phyloP scores from a whole-genome alignment of 2,888 invertebrate genomes.

The Heliconius ismenius region DNA sequence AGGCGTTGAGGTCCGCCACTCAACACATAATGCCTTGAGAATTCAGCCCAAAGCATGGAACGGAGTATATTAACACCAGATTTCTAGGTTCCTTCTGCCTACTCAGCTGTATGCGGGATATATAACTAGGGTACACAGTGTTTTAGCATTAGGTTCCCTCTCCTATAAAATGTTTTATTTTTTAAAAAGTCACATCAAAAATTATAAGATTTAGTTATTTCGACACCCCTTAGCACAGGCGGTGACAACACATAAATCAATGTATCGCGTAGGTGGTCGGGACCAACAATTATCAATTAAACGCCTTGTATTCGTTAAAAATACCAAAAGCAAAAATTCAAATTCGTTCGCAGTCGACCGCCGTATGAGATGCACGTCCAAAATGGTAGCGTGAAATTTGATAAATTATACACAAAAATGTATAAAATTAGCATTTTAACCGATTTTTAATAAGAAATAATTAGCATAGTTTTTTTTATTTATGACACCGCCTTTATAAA shows the following conservation, averaged over 20 bases:
- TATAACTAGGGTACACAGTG: too few species aligned
- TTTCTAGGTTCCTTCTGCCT: not conserved
- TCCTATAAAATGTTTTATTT: not conserved
- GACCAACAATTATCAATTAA: slow-evolving; percentile 76
- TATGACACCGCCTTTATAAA: not conserved
- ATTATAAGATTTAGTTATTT: not conserved
- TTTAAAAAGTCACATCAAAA: not conserved
- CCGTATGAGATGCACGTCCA: slow-evolving; percentile 53
- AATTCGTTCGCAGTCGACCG: slow-evolving; percentile 60
- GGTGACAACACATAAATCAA: slow-evolving; percentile 71
- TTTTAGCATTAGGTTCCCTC: too few species aligned
- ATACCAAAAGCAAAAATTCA: slow-evolving; percentile 57
- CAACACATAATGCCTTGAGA: too few species aligned
- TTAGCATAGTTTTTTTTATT: not conserved
- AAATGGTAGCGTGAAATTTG: slow-evolving; percentile 50
- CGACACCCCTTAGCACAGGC: slow-evolving; percentile 49
- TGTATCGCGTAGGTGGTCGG: slow-evolving; percentile 69
- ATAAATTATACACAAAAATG: slow-evolving; percentile 34
- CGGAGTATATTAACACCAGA: not conserved
- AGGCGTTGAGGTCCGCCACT: too few species aligned
- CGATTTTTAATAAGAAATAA: slow-evolving; percentile 13
- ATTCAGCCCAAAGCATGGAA: too few species aligned
- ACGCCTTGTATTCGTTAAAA: slow-evolving; percentile 63
- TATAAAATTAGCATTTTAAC: slow-evolving; percentile 5
- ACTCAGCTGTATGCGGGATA: not conserved